phyloP scores from a whole-genome alignment of 1,140 invertebrate genomes.

The Meloidogyne exigua region DNA sequence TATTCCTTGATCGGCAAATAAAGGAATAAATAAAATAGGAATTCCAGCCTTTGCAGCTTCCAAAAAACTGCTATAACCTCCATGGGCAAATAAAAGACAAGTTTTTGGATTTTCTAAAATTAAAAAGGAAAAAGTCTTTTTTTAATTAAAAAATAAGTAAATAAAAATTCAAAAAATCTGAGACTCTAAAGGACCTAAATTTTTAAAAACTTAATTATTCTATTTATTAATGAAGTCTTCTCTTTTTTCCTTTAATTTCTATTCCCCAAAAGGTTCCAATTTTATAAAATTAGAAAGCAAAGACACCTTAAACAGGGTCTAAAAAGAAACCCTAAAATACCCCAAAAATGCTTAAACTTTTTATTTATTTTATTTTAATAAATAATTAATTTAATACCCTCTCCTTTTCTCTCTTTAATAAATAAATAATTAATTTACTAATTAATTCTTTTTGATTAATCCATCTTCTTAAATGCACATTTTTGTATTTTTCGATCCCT shows the following conservation, averaged over 20 bases:
- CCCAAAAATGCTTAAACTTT: too few species aligned
- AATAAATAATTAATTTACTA: conserved; percentile 39
- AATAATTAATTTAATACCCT: too few species aligned
- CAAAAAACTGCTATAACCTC: conserved; percentile 62
- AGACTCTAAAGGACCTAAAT: too few species aligned
- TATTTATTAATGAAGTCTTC: not conserved
- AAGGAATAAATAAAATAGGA: conserved; percentile 60
- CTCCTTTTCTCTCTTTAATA: too few species aligned
- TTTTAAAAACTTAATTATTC: too few species aligned
- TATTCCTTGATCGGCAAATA: conserved; percentile 62
- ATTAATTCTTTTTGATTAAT: conserved; percentile 63
- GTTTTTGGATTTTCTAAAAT: conserved; percentile 51
- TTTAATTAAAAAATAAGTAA: too few species aligned
- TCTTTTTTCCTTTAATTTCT: not conserved
- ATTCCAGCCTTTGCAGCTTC: conserved; percentile 60
- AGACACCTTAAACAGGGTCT: not conserved
- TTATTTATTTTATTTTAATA: too few species aligned
- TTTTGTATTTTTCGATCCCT: conserved; percentile 38
- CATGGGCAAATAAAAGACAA: conserved; percentile 59
- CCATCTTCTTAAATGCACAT: conserved; percentile 60
- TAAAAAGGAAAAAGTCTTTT: too few species aligned
- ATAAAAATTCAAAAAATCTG: too few species aligned
- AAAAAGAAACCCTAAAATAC: too few species aligned
- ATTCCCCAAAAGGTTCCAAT: not conserved
- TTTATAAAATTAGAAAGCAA: too few species aligned